phyloP scores from a whole-genome alignment of 2,113 vertebrate species.

The Plestiodon gilberti region DNA sequence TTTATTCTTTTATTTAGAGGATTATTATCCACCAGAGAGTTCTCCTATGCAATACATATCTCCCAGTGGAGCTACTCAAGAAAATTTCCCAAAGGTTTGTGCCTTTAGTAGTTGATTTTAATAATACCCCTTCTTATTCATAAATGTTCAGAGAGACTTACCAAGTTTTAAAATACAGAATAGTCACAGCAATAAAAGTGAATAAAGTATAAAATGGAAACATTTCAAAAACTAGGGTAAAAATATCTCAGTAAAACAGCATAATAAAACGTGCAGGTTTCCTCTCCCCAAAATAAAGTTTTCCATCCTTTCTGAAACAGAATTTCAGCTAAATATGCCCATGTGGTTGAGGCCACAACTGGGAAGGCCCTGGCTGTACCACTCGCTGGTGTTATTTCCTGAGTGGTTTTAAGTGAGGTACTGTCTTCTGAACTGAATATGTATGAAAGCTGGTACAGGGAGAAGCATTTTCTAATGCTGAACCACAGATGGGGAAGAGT shows the following conservation, averaged over 20 bases:
- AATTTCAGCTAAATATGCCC: too few relatives aligned
- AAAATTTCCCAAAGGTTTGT: neutral
- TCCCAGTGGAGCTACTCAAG: neutral
- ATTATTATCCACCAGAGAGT: neutral
- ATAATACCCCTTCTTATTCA: neutral
- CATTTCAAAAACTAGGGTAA: neutral
- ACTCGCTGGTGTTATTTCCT: too few relatives aligned
- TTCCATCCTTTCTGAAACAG: neutral
- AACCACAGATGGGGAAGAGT: too few relatives aligned
- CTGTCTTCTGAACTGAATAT: too few relatives aligned
- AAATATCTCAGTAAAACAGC: neutral
- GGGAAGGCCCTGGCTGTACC: too few relatives aligned
- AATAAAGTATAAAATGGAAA: neutral
- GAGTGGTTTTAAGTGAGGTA: too few relatives aligned
- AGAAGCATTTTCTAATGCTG: too few relatives aligned
- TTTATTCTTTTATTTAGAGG: neutral
- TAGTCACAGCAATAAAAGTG: neutral
- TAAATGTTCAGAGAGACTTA: neutral
- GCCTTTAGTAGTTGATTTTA: neutral
- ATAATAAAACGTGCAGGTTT: neutral
- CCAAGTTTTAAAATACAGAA: neutral
- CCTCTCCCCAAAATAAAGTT: neutral
- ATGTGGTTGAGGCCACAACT: too few relatives aligned
- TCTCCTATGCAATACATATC: neutral
- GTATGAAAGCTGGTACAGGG: too few relatives aligned